These are phyloP conservation scores for Calliphora vomitoria DNA, from an alignment of 2,888 invertebrate genomes.

Conservation along the genomic window DNA sequence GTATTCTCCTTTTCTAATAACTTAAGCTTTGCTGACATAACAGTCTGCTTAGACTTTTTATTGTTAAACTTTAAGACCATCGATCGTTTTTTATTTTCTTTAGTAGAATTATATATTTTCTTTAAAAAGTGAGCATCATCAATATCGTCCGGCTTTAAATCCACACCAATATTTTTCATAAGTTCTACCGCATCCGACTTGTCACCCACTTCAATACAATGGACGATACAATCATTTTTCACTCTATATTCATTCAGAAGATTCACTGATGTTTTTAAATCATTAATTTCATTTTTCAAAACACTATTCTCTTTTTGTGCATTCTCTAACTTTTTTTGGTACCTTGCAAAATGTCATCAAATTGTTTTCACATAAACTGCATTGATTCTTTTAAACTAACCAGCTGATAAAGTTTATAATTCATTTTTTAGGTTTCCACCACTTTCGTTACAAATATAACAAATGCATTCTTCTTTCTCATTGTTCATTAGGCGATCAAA, in stretches of 20 bases:
- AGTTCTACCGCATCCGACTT: not conserved
- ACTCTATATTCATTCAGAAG: constrained; percentile 15
- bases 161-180: not conserved
- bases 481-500: not conserved
- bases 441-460: constrained; percentile 11
- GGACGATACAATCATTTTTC: constrained; percentile 13
- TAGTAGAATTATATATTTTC: too few relatives aligned
- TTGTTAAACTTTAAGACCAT: too few relatives aligned
- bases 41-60: too few relatives aligned
- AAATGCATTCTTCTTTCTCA: not conserved
- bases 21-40: too few relatives aligned
- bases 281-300: constrained; percentile 16
- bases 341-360: constrained; percentile 30
- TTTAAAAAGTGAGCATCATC: constrained; percentile 3
- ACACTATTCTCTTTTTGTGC: constrained; percentile 31
- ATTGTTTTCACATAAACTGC: constrained; percentile 22
- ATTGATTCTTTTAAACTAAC: constrained; percentile 1
- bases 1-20: too few relatives aligned
- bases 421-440: not conserved
- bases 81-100: too few relatives aligned
- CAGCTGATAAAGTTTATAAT: constrained; percentile 29
- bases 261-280: not conserved
- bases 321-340: constrained; percentile 24
- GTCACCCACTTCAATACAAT: not conserved
- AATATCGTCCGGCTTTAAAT: not conserved